Conservation (phyloP, 2,888 invertebrate genomes). For the Sinelater perroti region DNA sequence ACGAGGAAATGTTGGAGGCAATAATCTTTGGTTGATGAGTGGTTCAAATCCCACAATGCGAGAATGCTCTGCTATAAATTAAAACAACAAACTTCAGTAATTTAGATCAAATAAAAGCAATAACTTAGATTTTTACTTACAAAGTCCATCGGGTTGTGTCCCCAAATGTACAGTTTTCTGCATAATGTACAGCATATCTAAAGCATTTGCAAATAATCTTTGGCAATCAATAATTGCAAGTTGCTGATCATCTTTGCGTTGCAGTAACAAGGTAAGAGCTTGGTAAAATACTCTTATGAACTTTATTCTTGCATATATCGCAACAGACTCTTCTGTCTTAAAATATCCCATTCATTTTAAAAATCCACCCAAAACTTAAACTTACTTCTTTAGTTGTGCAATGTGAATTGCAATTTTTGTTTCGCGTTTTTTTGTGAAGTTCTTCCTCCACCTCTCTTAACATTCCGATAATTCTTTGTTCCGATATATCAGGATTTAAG, state of each 20-base stretch:
- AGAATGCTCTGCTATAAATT: slow-evolving; percentile 70
- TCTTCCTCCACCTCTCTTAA: slow-evolving; percentile 93
- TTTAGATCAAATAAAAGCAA: slow-evolving; percentile 4
- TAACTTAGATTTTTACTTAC: slow-evolving; percentile 58
- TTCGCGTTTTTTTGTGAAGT: slow-evolving; percentile 40
- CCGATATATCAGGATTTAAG: slow-evolving; percentile 82
- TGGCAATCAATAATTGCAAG: slow-evolving; percentile 78
- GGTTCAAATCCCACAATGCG: slow-evolving; percentile 95
- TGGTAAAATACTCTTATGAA: slow-evolving; percentile 89
- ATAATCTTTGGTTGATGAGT: slow-evolving; percentile 90
- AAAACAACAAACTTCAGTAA: slow-evolving; percentile 3
- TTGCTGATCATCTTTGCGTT: slow-evolving; percentile 68
- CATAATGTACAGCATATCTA: slow-evolving; percentile 83
- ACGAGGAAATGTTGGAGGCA: slow-evolving; percentile 98
- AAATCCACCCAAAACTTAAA: not conserved
- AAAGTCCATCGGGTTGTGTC: slow-evolving; percentile 72
- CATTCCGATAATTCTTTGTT: slow-evolving; percentile 81
- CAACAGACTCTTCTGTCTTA: slow-evolving; percentile 68
- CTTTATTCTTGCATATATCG: slow-evolving; percentile 81
- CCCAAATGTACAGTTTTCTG: slow-evolving; percentile 79
- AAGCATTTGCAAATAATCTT: slow-evolving; percentile 80
- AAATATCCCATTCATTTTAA: too few relatives aligned
- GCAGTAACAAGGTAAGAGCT: slow-evolving; percentile 71
- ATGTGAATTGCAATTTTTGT: slow-evolving; percentile 23
- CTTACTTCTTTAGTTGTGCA: slow-evolving; percentile 17